A percentile compares a stretch with the other conserved stretches of the same genome.
These are phyloP conservation scores for Eulacestoma nigropectus DNA, from an alignment of 2,113 vertebrate species.

Conservation along the genomic window DNA sequence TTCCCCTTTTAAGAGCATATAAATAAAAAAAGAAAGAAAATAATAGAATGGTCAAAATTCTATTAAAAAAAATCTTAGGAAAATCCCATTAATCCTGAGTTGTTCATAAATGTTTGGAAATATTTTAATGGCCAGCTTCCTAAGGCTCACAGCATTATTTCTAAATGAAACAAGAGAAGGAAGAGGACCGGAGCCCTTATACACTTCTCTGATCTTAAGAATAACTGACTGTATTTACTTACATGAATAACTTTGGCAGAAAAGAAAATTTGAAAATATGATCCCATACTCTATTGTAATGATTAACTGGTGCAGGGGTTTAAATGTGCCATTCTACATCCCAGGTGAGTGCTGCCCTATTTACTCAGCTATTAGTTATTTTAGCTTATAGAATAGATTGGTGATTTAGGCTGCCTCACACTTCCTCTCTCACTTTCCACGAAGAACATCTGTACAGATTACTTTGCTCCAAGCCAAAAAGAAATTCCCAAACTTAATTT, in stretches of 20 bases:
- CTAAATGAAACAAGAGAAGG: neutral
- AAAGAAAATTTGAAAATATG: neutral
- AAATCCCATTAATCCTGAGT: neutral
- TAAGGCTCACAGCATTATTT: neutral
- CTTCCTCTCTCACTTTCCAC: neutral
- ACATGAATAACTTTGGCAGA: neutral
- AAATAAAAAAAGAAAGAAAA: neutral
- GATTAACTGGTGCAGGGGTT: neutral
- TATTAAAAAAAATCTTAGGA: neutral
- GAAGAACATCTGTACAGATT: neutral
- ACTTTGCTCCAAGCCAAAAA: neutral
- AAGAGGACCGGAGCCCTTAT: neutral
- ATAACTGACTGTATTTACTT: neutral
- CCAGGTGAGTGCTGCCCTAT: neutral
- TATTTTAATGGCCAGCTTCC: neutral
- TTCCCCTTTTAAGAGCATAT: neutral
- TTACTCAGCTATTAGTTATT: neutral
- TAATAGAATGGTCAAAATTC: neutral
- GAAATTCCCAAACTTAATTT: neutral
- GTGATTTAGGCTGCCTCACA: neutral
- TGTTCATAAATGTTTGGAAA: neutral
- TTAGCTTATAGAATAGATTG: neutral
- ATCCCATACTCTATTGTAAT: neutral
- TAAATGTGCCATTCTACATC: neutral
- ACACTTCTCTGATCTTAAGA: neutral